Conservation (phyloP, 2,797 vertebrate genomes). For the Toxotes lorentzi region DNA sequence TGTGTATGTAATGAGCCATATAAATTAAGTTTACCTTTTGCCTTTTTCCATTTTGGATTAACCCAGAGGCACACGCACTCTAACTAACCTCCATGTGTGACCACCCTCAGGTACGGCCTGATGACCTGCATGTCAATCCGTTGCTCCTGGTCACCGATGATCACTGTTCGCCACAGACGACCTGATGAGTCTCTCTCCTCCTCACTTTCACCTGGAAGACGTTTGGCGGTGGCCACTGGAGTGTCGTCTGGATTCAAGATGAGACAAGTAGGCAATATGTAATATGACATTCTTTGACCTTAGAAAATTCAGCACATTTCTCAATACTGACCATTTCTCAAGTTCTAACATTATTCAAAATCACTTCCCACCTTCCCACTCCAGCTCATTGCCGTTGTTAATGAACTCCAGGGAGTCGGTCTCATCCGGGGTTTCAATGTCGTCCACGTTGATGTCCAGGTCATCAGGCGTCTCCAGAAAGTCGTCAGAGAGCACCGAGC, state of each 20-base stretch:
- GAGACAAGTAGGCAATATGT: background rate
- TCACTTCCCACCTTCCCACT: constrained; percentile 94
- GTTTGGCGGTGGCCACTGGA: constrained; percentile 93
- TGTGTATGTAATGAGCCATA: background rate
- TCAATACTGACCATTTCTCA: background rate
- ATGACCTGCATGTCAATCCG: constrained; percentile 97
- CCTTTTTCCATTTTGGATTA: too few species aligned
- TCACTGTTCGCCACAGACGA: constrained; percentile 94
- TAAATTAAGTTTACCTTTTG: too few species aligned
- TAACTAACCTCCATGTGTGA: constrained; percentile 93
- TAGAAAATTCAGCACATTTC: background rate
- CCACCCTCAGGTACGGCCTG: constrained; percentile 95
- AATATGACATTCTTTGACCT: background rate
- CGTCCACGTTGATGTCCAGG: constrained; percentile 96
- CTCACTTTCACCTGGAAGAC: constrained; percentile 89
- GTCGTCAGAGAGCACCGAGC: constrained; percentile 94
- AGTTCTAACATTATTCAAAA: background rate
- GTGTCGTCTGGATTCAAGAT: constrained; percentile 89
- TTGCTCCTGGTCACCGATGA: constrained; percentile 96
- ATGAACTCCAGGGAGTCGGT: constrained; percentile 96
- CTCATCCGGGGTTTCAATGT: constrained; percentile 96
- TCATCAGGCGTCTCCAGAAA: constrained; percentile 94
- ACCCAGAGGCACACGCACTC: background rate
- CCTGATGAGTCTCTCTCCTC: constrained; percentile 87
- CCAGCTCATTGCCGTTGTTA: constrained; percentile 94